Evolutionary conservation across 1,140 invertebrate genomes (phyloP), one percentile per base, ranked within the genome.

Genomic region (Papilio polytes): DNA sequence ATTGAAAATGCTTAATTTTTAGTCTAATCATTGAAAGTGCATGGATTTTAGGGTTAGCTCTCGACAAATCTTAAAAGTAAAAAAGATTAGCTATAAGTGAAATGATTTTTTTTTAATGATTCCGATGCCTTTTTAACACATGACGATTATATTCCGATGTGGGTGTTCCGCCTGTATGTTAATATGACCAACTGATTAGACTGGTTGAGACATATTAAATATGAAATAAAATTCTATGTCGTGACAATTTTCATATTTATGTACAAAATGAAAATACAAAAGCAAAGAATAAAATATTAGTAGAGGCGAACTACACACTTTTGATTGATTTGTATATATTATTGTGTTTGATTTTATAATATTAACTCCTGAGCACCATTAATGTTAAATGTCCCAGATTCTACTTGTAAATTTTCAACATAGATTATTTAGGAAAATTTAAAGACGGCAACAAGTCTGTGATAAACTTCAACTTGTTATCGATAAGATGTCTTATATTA

Each of bases 1-100:
- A 93, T 93, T 94, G 92, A 94, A 41, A 91, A 93, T 93, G 91
- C 92, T 94, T 94, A 91, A 91, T 94, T 91, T 78, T 91, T 91
- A 91, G 87, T 89, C 84, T 90, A 89, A 94, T 92, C 86, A 89
- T 90, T 92, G 89, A 84, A 90, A 90, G 93, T 92, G 91, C 91
- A 92, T 93, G 85, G 86, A 90, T 90, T 90, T 86, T 88, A 89
- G 87, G 84, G 87, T 83, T 89, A 91, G 92, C 92, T 93, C 91
- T 93, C 92, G 88, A 83, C 83, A 82, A 85, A 76, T 81, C 80
- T 79, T 85, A 80, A 74, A 80, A 80, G 82, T 81, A 83, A 86
- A 82, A 88, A 89, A 87, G 89, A 88, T 87, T 92, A 94, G 89
- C 84, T 89, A 82, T 93, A 92, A 94, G 89, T 89, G 85, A 83